phyloP scores from a whole-genome alignment of 2,113 vertebrate species.

The Laterallus jamaicensis region DNA sequence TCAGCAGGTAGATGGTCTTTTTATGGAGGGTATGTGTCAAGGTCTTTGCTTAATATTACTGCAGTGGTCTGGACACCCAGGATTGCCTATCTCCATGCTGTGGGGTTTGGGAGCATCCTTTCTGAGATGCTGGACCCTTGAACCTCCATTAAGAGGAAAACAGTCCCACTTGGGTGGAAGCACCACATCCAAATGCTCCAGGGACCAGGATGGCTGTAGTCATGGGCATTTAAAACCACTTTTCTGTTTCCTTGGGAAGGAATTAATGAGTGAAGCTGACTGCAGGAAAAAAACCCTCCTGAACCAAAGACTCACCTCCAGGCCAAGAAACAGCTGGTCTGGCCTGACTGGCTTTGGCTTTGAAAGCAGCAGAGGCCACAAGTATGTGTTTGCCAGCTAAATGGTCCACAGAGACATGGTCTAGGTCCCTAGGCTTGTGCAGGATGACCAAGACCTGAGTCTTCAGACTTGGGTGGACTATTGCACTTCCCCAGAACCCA shows the following conservation, averaged over 20 bases:
- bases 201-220: background rate
- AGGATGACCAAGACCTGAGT: background rate
- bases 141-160: background rate
- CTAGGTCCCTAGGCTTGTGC: background rate
- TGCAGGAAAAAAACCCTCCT: background rate
- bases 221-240: background rate
- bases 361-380: background rate
- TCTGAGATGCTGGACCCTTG: background rate
- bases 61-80: background rate
- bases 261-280: background rate
- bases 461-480: background rate
- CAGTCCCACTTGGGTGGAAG: background rate
- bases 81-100: background rate
- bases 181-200: background rate
- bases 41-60: background rate
- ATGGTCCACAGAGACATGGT: background rate
- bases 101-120: background rate
- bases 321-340: background rate
- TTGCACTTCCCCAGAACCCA: background rate
- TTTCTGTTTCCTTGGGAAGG: background rate
- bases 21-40: background rate
- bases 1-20: background rate
- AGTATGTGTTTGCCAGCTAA: background rate
- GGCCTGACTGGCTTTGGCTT: background rate
- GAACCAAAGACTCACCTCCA: background rate